Evolutionary conservation across 1,140 invertebrate genomes (phyloP), one percentile per base, ranked within the genome.

Genomic region (Rhagoletis pomonella): DNA sequence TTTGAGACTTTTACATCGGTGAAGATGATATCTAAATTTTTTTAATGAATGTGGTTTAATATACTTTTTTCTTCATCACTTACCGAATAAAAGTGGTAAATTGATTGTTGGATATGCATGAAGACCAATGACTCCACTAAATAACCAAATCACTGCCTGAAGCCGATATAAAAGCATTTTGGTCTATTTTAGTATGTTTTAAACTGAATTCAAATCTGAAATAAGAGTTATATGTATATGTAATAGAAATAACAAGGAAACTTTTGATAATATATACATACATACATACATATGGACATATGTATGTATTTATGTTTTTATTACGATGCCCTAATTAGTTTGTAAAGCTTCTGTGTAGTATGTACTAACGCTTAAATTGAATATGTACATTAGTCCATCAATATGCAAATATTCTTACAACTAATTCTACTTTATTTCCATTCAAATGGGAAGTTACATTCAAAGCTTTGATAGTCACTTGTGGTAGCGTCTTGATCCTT

Each of bases 81-180:
- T 87, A 87, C 86, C 67, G 47, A 87, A 87, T 73, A 87, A 39
- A 44, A 47, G 47, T 42, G 60, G 86, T 42, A 87, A n/a, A 59
- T 87, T 87, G 19, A 87, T 69, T 19, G 86, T 87, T 73, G 86
- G 86, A 69, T 87, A 87, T 44, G 86, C 86, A 58, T 77, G 19
- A 42, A 87, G 50, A n/a, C 50, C 65, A 58, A 87, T 65, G 39
- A 69, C 42, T 29, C 73, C 64, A 17, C 65, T 65, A 10, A 87
- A n/a, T 47, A 65, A 62, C 58, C 58, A 86, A 86, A 86, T 50
- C 14, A 86, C 59, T 65, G 85, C 12, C 14, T 86, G 44, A 29
- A 86, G 39, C 17, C 44, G 58, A 64, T 86, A n/a, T 19, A 60
- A 65, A 86, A 62, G 44, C 85, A 86, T 86, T 86, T 86, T 86